Conservation (phyloP, 2,888 invertebrate species). For the Coenonympha glycerion region DNA sequence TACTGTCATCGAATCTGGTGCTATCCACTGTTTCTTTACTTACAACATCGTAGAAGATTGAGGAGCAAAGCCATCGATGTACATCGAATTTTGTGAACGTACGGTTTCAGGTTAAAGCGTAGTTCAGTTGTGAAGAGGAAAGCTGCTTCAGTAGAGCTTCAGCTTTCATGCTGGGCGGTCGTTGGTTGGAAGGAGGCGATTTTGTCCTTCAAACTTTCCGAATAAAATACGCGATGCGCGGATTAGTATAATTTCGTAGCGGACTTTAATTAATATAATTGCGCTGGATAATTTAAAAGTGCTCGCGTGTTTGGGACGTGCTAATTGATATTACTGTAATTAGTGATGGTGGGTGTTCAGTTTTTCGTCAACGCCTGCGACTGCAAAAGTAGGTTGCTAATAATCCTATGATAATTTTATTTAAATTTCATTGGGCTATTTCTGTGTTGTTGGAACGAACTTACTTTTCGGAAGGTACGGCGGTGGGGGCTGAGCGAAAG, state of each 20-base stretch:
- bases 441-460: no score
- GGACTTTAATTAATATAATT: slow-evolving; percentile 26
- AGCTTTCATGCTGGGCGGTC: slow-evolving; percentile 51
- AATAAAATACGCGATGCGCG: slow-evolving; percentile 33
- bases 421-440: no score
- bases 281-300: slow-evolving; percentile 31
- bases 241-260: slow-evolving; percentile 9
- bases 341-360: slow-evolving; percentile 23
- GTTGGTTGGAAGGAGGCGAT: slow-evolving; percentile 40
- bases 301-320: slow-evolving; percentile 34
- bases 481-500: no score
- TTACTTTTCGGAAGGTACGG: no score
- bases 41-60: not conserved
- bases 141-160: slow-evolving; percentile 51
- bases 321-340: slow-evolving; percentile 31
- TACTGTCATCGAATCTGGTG: not conserved
- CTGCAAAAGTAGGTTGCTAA: slow-evolving; percentile 22
- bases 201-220: slow-evolving; percentile 50
- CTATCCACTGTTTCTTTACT: slow-evolving; percentile 4
- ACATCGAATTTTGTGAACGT: slow-evolving; percentile 2
- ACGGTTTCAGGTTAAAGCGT: not conserved
- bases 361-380: slow-evolving; percentile 17
- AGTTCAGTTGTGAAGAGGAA: slow-evolving; percentile 15
- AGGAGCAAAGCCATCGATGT: slow-evolving; percentile 14
- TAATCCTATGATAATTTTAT: no score